A percentile compares a stretch with the other conserved stretches of the same genome.
phyloP scores from a whole-genome alignment of 2,888 invertebrate species.

The Epinotia bilunana region DNA sequence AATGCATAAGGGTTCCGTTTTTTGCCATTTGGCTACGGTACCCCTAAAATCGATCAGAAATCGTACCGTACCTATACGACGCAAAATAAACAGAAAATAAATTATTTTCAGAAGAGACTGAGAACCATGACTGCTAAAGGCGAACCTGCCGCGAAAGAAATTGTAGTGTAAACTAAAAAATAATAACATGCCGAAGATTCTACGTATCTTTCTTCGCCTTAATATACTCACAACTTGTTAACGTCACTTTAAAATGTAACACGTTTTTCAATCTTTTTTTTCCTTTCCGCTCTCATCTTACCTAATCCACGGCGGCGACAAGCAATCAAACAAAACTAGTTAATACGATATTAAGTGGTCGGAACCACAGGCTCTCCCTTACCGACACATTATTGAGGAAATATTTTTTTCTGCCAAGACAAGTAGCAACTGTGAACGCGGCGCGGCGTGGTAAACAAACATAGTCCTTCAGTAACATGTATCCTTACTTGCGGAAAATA shows the following conservation, averaged over 20 bases:
- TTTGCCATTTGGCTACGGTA: too few relatives aligned
- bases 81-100: too few relatives aligned
- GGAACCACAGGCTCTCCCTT: constrained; percentile 64
- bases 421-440: constrained; percentile 65
- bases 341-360: constrained; percentile 49
- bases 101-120: neutral
- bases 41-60: too few relatives aligned
- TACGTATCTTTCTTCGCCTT: too few relatives aligned
- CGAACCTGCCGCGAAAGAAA: too few relatives aligned
- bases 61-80: too few relatives aligned
- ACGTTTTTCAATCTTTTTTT: constrained; percentile 27
- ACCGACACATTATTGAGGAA: constrained; percentile 63
- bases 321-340: constrained; percentile 45
- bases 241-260: constrained; percentile 2
- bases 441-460: constrained; percentile 27
- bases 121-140: too few relatives aligned
- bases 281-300: constrained; percentile 28
- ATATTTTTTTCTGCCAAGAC: constrained; percentile 62
- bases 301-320: constrained; percentile 35
- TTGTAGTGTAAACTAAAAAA: too few relatives aligned
- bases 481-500: constrained; percentile 13
- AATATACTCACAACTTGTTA: neutral
- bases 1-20: too few relatives aligned
- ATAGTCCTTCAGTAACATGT: neutral
- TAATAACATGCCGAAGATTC: too few relatives aligned